phyloP scores from a whole-genome alignment of 2,797 vertebrate species.

The Myripristis jacobus region DNA sequence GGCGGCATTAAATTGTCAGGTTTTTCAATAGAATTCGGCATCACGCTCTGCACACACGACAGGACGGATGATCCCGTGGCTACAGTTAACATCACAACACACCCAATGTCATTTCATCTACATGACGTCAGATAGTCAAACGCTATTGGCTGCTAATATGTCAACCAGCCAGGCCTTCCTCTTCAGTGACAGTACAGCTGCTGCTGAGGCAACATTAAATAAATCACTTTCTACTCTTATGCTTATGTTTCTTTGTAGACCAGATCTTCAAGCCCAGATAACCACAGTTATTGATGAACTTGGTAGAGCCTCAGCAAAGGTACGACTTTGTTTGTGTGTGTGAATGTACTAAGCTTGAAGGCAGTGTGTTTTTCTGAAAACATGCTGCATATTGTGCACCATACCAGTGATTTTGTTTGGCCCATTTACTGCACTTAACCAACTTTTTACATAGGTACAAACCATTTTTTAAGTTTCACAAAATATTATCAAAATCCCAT shows the following conservation, averaged over 20 bases:
- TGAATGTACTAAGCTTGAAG: not conserved
- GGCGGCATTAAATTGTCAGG: no score
- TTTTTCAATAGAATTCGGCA: no score
- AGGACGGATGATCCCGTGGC: not conserved
- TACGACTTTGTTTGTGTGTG: slow-evolving; percentile 49
- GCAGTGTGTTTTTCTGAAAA: no score
- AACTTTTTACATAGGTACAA: no score
- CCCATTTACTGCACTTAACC: no score
- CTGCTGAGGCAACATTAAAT: no score
- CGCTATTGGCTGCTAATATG: not conserved
- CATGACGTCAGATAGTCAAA: slow-evolving; percentile 23
- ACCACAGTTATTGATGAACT: slow-evolving; percentile 89
- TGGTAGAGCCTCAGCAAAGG: slow-evolving; percentile 92
- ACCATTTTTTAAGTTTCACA: no score
- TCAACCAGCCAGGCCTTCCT: not conserved
- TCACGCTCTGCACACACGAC: not conserved
- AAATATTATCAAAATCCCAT: no score
- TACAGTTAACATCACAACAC: not conserved
- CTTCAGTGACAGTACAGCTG: not conserved
- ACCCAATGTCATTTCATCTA: not conserved
- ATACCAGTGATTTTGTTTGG: not conserved
- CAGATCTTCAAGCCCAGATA: slow-evolving; percentile 85
- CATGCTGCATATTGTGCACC: not conserved
- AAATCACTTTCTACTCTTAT: not conserved
- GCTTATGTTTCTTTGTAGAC: slow-evolving; percentile 71